A percentile compares a stretch with the other conserved stretches of the same genome.
These are phyloP conservation scores for Octomys mimax DNA, from an alignment of 2,797 vertebrate species.

Conservation along the genomic window DNA sequence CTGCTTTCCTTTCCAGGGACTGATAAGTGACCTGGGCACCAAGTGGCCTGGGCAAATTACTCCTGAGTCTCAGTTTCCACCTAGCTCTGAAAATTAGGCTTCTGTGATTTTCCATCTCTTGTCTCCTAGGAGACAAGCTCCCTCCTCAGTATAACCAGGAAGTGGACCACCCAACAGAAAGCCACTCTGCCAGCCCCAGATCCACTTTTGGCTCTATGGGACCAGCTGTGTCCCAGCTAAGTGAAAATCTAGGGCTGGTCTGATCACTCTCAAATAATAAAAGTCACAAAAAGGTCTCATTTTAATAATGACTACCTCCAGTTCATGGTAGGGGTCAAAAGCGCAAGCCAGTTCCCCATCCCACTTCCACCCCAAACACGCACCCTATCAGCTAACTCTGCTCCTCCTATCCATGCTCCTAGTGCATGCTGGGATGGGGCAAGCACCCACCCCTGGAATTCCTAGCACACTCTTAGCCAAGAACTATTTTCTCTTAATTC, in stretches of 20 bases:
- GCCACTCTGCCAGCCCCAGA: too few species aligned
- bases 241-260: background rate
- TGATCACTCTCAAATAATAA: background rate
- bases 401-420: background rate
- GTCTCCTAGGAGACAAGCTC: background rate
- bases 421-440: background rate
- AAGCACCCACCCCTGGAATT: background rate
- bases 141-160: background rate
- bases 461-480: background rate
- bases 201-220: background rate
- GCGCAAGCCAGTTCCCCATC: background rate
- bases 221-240: background rate
- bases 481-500: background rate
- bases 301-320: background rate
- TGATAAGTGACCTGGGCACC: background rate
- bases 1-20: background rate
- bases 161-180: background rate
- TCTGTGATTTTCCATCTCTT: background rate
- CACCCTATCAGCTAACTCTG: background rate
- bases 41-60: fast-evolving
- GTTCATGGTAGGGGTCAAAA: background rate
- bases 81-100: background rate
- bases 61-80: background rate
- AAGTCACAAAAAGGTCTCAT: background rate
- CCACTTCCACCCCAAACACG: background rate